Evolutionary conservation across 2,797 vertebrate species (phyloP).

Genomic region (Cottoperca gobio): DNA sequence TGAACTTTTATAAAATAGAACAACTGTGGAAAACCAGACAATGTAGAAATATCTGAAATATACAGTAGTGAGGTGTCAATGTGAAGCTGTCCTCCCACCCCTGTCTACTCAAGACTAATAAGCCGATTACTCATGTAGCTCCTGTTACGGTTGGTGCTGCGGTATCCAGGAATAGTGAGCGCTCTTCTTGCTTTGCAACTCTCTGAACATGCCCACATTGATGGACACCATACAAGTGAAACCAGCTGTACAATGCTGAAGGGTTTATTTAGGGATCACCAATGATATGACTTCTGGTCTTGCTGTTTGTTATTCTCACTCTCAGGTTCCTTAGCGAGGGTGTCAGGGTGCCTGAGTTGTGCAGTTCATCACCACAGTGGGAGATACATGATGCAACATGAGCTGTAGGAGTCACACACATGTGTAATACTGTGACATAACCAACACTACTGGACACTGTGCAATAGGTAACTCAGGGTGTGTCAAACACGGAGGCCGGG

Average conservation of each 20-base stretch:
- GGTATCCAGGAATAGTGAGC: background rate
- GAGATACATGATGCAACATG: background rate
- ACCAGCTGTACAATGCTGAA: background rate
- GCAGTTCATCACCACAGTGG: background rate
- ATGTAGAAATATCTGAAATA: background rate
- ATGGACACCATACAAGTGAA: background rate
- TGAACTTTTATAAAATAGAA: background rate
- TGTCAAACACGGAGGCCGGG: background rate
- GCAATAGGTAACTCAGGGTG: too few species aligned
- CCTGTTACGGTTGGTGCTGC: background rate
- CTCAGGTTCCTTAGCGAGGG: background rate
- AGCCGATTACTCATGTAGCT: background rate
- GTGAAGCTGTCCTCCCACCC: background rate
- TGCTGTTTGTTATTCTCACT: conserved; percentile 14
- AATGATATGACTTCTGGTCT: background rate
- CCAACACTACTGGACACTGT: background rate
- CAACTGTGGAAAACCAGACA: background rate
- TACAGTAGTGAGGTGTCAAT: background rate
- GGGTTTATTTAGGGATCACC: background rate
- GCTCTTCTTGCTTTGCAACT: fast-evolving
- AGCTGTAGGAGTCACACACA: background rate
- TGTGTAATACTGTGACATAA: background rate
- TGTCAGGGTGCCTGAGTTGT: background rate
- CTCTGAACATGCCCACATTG: background rate
- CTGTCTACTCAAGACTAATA: background rate